phyloP scores from a whole-genome alignment of 2,113 vertebrate genomes.

The Apaloderma vittatum region DNA sequence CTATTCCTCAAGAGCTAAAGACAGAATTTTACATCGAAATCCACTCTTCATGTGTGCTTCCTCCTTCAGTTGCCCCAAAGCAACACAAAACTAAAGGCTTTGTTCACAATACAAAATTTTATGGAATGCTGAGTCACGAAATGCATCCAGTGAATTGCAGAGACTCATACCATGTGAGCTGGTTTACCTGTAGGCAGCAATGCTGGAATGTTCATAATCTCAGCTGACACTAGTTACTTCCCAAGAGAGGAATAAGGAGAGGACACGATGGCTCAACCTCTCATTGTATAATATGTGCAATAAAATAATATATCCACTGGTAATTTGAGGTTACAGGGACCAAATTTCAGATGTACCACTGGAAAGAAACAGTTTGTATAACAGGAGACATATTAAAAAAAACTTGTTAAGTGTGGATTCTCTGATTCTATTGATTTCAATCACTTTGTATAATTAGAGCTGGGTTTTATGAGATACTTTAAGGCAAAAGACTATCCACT shows the following conservation, averaged over 20 bases:
- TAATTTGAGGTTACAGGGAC: background rate
- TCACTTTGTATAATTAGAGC: background rate
- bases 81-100: background rate
- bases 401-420: background rate
- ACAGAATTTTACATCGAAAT: background rate
- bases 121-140: background rate
- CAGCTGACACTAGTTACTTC: background rate
- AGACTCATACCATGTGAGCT: background rate
- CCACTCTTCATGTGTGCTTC: background rate
- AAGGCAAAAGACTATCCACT: background rate
- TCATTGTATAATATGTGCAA: background rate
- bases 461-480: background rate
- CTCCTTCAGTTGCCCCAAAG: background rate
- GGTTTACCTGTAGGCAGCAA: background rate
- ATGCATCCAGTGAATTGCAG: background rate
- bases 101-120: background rate
- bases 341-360: rapidly evolving
- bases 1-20: background rate
- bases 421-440: background rate
- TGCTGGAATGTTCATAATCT: rapidly evolving
- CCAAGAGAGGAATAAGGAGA: background rate
- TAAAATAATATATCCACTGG: background rate
- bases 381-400: background rate
- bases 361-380: background rate
- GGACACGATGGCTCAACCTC: background rate